Evolutionary conservation across 2,888 invertebrate genomes (phyloP), one percentile per base, ranked within the genome.

Genomic region (Kryphioiulus occultus): DNA sequence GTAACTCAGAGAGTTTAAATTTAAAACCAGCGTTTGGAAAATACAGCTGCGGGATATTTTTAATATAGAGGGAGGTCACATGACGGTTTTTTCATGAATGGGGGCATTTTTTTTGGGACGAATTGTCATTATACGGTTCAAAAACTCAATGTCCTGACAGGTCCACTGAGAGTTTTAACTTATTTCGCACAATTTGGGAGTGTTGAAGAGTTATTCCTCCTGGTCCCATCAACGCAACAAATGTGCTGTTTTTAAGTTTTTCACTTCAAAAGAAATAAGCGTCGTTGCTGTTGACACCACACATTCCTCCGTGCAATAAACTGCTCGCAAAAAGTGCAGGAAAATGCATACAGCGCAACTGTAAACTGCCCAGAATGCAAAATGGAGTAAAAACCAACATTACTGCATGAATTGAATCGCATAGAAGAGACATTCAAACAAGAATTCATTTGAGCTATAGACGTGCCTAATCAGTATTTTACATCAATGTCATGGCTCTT

Each of bases 151-250:
- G 19, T n/a, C 68, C 68, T 68, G 26, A 68, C 19, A 19, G 68
- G 19, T 68, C 68, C 68, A 17, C 68, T n/a, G 26, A 68, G 68
- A 26, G 22, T 68, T 22, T 68, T 68, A 68, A 19, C 68, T 68
- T 26, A 22, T 22, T 68, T 26, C 26, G 22, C 68, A 10, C 68
- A 68, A 68, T 68, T 68, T 68, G 68, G 68, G 26, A 26, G 68
- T 26, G 68, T 68, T 68, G 68, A 68, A 68, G 68, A 53, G 53
- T 53, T 53, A 53, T 53, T 68, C 26, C 68, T n/a, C 68, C 19
- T 68, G 68, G 68, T 10, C 68, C 22, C 68, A 53, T 53, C 53
- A 53, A 53, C 53, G 7, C 53, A 53, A 53, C 53, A 19, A 19
- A 53, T 53, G 7, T 12, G 10, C 53, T n/a, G 53, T 68, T 68